Evolutionary conservation across 2,797 vertebrate species (phyloP).

Genomic region (Astyanax mexicanus): DNA sequence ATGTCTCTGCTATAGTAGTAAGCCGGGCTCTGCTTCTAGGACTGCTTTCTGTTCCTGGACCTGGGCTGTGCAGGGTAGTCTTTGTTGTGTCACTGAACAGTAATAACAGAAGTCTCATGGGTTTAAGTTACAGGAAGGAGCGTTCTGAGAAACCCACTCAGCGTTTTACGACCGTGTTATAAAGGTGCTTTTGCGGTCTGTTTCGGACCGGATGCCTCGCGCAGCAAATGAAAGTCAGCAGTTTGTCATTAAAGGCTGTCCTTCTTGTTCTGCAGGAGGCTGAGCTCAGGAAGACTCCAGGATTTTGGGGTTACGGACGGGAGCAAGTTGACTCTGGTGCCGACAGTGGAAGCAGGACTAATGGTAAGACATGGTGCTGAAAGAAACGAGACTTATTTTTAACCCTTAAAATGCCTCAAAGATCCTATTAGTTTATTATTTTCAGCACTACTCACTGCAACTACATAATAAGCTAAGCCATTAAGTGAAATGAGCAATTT

Average conservation of each 20-base stretch:
- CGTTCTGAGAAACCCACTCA: conserved; percentile 1
- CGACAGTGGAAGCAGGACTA: conserved; percentile 88
- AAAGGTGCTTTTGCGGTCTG: not conserved
- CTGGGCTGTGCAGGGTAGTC: not conserved
- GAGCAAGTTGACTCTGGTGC: conserved; percentile 91
- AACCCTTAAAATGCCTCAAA: no score
- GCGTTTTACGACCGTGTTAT: not conserved
- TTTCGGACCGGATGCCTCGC: conserved; percentile 8
- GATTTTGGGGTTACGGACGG: conserved; percentile 88
- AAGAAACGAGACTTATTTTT: conserved; percentile 4
- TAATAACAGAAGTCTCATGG: conserved; percentile 7
- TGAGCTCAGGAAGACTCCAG: conserved; percentile 87
- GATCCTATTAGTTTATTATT: no score
- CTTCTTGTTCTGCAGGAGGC: conserved; percentile 74
- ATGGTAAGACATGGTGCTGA: conserved; percentile 76
- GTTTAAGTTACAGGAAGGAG: conserved; percentile 8
- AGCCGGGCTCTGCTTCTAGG: not conserved
- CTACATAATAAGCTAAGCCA: no score
- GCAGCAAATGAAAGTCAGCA: not conserved
- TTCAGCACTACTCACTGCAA: no score
- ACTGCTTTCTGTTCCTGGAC: not conserved
- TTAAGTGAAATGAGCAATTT: no score
- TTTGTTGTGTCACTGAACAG: conserved; percentile 14
- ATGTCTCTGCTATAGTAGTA: not conserved
- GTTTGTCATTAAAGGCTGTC: not conserved